A percentile compares a stretch with the other conserved stretches of the same genome.
Conservation (phyloP, 2,113 vertebrate genomes). For the Rhabdomys dilectus region DNA sequence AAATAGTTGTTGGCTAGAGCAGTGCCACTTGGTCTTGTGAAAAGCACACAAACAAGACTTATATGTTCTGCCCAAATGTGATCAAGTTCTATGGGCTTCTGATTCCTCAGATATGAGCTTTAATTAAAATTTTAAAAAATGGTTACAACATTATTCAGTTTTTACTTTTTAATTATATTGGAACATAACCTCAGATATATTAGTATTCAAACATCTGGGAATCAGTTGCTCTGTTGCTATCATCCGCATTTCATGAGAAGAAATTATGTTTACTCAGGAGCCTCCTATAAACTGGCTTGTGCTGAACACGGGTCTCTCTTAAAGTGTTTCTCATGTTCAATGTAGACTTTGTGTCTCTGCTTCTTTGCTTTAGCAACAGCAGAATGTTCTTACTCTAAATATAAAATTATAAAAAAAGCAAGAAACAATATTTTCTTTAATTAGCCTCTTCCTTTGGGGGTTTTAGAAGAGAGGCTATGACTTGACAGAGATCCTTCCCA, state of each 20-base stretch:
- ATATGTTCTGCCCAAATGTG: not conserved
- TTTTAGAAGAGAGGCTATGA: slow-evolving; percentile 82
- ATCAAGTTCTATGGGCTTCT: not conserved
- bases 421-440: slow-evolving; percentile 87
- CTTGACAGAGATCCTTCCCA: slow-evolving; percentile 87
- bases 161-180: slow-evolving; percentile 49
- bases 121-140: not conserved
- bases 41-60: not conserved
- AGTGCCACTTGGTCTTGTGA: not conserved
- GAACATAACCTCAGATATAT: not conserved
- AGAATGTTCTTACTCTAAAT: slow-evolving; percentile 78
- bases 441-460: slow-evolving; percentile 86
- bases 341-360: slow-evolving; percentile 80
- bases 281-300: slow-evolving; percentile 30
- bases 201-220: slow-evolving; percentile 50
- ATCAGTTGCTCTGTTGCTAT: slow-evolving; percentile 38
- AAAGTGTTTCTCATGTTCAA: slow-evolving; percentile 76
- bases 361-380: slow-evolving; percentile 70
- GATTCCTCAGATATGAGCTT: not conserved
- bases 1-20: not conserved
- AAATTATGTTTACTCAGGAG: slow-evolving; percentile 61
- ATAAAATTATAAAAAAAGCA: slow-evolving; percentile 83
- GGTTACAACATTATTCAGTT: not conserved
- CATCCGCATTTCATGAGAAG: slow-evolving; percentile 62
- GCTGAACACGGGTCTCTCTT: slow-evolving; percentile 63